Evolutionary conservation across 2,888 invertebrate genomes (phyloP).

Genomic region (Lamproptera curius): DNA sequence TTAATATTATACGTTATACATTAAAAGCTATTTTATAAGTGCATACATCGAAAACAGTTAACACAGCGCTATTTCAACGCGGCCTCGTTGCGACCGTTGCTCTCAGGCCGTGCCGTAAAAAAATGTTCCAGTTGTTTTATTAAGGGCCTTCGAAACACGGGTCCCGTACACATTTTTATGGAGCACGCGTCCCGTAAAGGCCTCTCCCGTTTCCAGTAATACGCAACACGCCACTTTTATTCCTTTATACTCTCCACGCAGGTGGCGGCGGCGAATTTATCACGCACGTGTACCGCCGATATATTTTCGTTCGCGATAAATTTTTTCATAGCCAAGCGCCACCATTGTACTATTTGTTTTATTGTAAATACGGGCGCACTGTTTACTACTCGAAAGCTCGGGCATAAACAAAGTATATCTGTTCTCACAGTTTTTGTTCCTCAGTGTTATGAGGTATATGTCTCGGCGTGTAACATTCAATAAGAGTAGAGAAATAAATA

Average conservation of each 20-base stretch:
- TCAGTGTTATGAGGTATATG: too few relatives aligned
- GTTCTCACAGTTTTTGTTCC: too few relatives aligned
- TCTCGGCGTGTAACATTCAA: too few relatives aligned
- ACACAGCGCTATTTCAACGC: too few relatives aligned
- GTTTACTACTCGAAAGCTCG: too few relatives aligned
- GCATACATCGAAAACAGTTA: too few relatives aligned
- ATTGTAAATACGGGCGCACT: too few relatives aligned
- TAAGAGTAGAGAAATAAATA: too few relatives aligned
- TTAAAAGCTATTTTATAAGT: too few relatives aligned
- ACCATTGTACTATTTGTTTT: too few relatives aligned
- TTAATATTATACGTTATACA: too few relatives aligned
- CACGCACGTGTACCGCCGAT: slow-evolving; percentile 8
- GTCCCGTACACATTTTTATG: slow-evolving; percentile 1
- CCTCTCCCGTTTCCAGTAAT: slow-evolving; percentile 5
- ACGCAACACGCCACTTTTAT: background rate
- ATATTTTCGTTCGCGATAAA: background rate
- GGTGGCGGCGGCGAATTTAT: slow-evolving; percentile 14
- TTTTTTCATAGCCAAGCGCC: background rate
- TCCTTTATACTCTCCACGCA: slow-evolving; percentile 10
- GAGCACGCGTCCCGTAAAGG: background rate
- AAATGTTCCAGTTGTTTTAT: background rate
- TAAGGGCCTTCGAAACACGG: background rate
- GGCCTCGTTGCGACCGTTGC: background rate
- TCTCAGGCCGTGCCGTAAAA: background rate
- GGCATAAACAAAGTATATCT: too few relatives aligned